These are phyloP conservation scores for Heliconius melpomene DNA, from an alignment of 1,140 invertebrate species.

Conservation along the genomic window DNA sequence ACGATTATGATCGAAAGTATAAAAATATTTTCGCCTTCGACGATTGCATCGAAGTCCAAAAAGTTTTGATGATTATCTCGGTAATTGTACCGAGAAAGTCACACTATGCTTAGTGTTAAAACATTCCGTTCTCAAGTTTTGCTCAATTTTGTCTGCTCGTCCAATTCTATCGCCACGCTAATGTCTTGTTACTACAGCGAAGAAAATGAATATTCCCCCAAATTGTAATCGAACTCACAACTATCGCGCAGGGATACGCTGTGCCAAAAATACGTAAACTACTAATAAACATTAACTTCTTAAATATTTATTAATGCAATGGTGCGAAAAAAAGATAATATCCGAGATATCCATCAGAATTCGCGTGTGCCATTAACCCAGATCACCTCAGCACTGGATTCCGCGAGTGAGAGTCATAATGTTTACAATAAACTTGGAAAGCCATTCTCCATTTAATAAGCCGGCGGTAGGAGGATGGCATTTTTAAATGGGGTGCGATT, in stretches of 20 bases:
- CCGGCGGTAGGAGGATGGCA: neutral
- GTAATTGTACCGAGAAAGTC: too few relatives aligned
- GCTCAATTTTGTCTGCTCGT: too few relatives aligned
- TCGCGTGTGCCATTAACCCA: conserved; percentile 50
- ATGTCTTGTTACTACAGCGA: neutral
- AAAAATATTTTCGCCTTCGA: neutral
- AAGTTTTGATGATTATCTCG: too few relatives aligned
- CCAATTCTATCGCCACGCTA: too few relatives aligned
- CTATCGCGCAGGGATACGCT: neutral
- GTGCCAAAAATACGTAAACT: too few relatives aligned
- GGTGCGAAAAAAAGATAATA: conserved; percentile 20
- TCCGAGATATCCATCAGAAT: conserved; percentile 29
- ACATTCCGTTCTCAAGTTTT: neutral
- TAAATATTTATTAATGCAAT: conserved; percentile 10
- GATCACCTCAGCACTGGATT: conserved; percentile 44
- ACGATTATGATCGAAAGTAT: neutral
- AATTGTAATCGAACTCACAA: neutral
- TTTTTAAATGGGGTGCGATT: conserved; percentile 4
- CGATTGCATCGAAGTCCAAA: too few relatives aligned
- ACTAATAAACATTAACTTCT: neutral
- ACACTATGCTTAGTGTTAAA: neutral
- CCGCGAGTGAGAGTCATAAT: conserved; percentile 52
- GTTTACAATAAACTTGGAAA: conserved; percentile 38
- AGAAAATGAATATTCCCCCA: neutral
- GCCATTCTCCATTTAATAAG: conserved; percentile 36